A percentile compares a stretch with the other conserved stretches of the same genome.
Evolutionary conservation across 2,888 invertebrate genomes (phyloP).

Genomic region (Salpingus planirostris): DNA sequence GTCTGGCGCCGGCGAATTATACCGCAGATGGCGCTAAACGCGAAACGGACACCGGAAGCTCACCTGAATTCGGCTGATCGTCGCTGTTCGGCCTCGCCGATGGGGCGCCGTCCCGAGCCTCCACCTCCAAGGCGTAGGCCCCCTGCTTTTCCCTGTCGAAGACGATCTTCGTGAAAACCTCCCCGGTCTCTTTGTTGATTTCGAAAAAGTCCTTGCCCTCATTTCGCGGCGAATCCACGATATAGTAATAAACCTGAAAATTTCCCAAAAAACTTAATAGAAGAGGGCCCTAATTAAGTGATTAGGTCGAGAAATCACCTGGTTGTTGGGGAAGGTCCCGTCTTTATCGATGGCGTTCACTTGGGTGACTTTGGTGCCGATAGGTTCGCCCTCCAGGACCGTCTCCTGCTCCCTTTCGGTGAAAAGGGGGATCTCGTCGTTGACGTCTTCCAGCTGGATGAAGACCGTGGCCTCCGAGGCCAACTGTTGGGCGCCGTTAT

Average conservation of each 20-base stretch:
- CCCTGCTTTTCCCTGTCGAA: slow-evolving; percentile 98
- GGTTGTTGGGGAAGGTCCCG: slow-evolving; percentile 90
- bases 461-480: slow-evolving; percentile 90
- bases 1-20: slow-evolving; percentile 1
- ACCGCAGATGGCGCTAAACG: slow-evolving; percentile 3
- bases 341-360: slow-evolving; percentile 95
- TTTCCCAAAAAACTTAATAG: too few species aligned
- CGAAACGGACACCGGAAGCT: slow-evolving; percentile 29
- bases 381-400: slow-evolving; percentile 88
- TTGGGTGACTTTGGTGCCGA: slow-evolving; percentile 91
- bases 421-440: slow-evolving; percentile 94
- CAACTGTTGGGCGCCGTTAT: slow-evolving; percentile 91
- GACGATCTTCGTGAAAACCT: slow-evolving; percentile 88
- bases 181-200: slow-evolving; percentile 91
- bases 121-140: slow-evolving; percentile 94
- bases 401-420: slow-evolving; percentile 93
- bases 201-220: slow-evolving; percentile 94
- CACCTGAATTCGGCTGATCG: slow-evolving; percentile 93
- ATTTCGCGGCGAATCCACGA: slow-evolving; percentile 84
- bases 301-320: slow-evolving; percentile 50
- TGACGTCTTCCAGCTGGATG: slow-evolving; percentile 91
- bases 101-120: slow-evolving; percentile 93
- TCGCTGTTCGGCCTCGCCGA: slow-evolving; percentile 91
- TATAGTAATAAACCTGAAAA: slow-evolving; percentile 82
- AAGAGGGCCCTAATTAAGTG: slow-evolving; percentile 4